Base-by-base conservation (phyloP, 2,113 vertebrate species). In the Monopterus albus region DNA sequence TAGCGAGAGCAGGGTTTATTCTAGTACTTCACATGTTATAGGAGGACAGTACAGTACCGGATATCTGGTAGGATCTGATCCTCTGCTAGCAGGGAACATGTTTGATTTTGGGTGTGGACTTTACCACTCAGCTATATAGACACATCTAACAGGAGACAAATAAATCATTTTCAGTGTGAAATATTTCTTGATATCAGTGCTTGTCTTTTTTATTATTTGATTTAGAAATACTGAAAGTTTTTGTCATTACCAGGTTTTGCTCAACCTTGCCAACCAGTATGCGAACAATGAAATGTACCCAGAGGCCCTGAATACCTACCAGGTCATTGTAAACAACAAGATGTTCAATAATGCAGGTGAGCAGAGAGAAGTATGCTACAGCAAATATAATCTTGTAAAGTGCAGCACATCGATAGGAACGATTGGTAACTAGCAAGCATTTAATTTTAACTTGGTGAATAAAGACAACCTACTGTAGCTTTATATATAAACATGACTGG, bases 261-360 rank as follows among this genome's bases (percentile, higher is more conserved):
- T 99, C 67, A 99, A 98, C 81, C 93, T 99, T 81, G 97, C 97
- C 65, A 95, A 93, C 91, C 98, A 99, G 17, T 98, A 98, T 67
- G 95, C 89, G 42, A 96, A 95, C 82, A 99, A 98, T 88, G 98
- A 98, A 76, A 96, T 99, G 96, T 96, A 95, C 83, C 91, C 96
- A 39, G 97, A 99, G 87, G 97, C 97, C 1, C 86, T 99, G 75
- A 98, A 97, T 87, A 97, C 92, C 7, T 99, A 98, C 42, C 95
- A 98, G 89, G 95, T 98, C 72, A 97, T 98, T 67, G 96, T 99
- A 87, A 99, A 96, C 91, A 98, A 99, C 85, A 98, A 98, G 86
- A 96, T 97, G 96, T 98, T 98, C 86, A 96, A 69, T 83, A 97
- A 95, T 50, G 95, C 96, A 93, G 97, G 97, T 99, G 84, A 82